These are phyloP conservation scores for Antechinus flavipes DNA, from an alignment of 2,113 vertebrate species.

Conservation along the genomic window DNA sequence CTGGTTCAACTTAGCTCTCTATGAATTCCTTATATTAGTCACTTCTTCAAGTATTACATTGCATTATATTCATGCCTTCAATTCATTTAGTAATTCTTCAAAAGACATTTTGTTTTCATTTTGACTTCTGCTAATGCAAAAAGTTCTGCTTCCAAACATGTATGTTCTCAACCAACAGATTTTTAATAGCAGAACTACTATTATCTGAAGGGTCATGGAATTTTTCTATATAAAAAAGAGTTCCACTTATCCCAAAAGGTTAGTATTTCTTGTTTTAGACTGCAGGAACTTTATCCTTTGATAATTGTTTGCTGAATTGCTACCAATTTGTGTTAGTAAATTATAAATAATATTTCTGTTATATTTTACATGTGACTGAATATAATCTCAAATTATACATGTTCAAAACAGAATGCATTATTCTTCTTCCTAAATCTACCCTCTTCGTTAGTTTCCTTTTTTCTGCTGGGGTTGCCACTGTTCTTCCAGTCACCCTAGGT, in stretches of 20 bases:
- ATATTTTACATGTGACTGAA: neutral
- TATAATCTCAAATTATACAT: neutral
- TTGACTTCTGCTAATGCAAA: neutral
- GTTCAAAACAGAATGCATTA: neutral
- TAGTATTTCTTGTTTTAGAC: neutral
- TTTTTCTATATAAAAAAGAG: neutral
- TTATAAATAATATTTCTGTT: neutral
- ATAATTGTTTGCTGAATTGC: neutral
- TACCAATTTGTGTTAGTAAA: neutral
- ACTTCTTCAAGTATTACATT: neutral
- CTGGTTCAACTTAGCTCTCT: neutral
- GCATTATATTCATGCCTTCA: neutral
- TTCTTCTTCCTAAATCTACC: neutral
- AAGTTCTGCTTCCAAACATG: neutral
- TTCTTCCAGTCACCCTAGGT: neutral
- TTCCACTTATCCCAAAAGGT: neutral
- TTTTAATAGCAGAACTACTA: neutral
- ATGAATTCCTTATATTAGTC: neutral
- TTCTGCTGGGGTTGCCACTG: neutral
- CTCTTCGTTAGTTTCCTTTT: neutral
- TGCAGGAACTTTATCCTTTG: neutral
- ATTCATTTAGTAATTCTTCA: neutral
- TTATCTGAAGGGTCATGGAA: neutral
- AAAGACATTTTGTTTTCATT: neutral
- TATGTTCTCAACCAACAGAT: neutral